Percentiles rank a stretch among this genome's conserved stretches.
These are phyloP conservation scores for Entomyzon cyanotis DNA, from an alignment of 2,113 vertebrate genomes.

Conservation along the genomic window DNA sequence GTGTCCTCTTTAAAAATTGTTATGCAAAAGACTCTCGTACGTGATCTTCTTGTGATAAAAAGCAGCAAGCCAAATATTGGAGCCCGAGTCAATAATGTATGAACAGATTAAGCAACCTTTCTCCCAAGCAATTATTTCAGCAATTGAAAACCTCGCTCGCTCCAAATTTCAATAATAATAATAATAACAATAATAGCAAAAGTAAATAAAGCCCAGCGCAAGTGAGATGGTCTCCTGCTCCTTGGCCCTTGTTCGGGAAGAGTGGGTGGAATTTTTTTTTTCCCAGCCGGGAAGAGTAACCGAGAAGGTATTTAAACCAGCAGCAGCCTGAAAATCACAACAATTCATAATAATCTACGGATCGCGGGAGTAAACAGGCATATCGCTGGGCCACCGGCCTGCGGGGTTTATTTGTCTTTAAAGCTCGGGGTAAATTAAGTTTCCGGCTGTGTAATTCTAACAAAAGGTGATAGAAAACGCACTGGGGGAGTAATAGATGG, in stretches of 20 bases:
- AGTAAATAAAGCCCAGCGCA: not conserved
- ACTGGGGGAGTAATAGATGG: not conserved
- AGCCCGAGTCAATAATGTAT: slow-evolving; percentile 66
- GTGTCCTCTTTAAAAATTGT: slow-evolving; percentile 69
- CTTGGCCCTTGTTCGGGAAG: not conserved
- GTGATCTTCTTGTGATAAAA: slow-evolving; percentile 66
- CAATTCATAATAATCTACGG: slow-evolving; percentile 25
- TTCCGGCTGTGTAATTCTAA: slow-evolving; percentile 39
- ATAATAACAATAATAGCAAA: slow-evolving; percentile 28
- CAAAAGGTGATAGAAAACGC: slow-evolving; percentile 54
- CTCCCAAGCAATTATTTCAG: slow-evolving; percentile 63
- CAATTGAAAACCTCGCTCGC: slow-evolving; percentile 27
- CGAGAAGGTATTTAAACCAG: not conserved
- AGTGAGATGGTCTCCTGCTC: not conserved
- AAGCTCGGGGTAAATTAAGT: slow-evolving; percentile 43
- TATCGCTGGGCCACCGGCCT: not conserved
- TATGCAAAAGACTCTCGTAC: slow-evolving; percentile 67
- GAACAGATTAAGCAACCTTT: slow-evolving; percentile 68
- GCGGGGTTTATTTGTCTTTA: slow-evolving; percentile 41
- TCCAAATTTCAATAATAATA: slow-evolving; percentile 17
- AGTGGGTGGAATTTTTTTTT: not conserved
- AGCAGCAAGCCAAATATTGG: slow-evolving; percentile 65
- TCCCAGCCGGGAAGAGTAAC: not conserved
- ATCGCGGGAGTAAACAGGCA: slow-evolving; percentile 9
- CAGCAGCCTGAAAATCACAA: slow-evolving; percentile 20